Evolutionary conservation across 2,797 vertebrate genomes (phyloP).

Genomic region (Lacerta agilis): DNA sequence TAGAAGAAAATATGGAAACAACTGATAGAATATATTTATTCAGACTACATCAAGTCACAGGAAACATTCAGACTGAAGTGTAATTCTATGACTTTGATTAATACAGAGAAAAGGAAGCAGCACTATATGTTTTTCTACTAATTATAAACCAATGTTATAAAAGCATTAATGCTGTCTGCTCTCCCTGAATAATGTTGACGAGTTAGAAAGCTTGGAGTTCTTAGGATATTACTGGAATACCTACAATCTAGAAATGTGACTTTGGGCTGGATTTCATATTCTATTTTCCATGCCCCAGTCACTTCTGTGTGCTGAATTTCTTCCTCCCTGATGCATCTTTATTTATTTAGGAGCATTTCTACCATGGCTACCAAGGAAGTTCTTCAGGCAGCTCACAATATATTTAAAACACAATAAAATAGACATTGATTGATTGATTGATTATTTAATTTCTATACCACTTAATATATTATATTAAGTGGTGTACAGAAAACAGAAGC

Average conservation of each 20-base stretch:
- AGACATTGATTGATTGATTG: too few relatives aligned
- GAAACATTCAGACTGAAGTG: slow-evolving; percentile 43
- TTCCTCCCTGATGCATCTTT: not conserved
- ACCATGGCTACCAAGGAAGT: too few relatives aligned
- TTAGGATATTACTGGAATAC: not conserved
- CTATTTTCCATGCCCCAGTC: not conserved
- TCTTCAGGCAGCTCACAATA: not conserved
- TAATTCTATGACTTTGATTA: slow-evolving; percentile 37
- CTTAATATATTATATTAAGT: too few relatives aligned
- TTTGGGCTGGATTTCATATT: too few relatives aligned
- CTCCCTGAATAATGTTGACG: not conserved
- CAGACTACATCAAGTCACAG: not conserved
- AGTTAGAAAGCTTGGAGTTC: not conserved
- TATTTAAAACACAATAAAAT: too few relatives aligned
- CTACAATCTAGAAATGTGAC: not conserved
- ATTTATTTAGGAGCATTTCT: too few relatives aligned
- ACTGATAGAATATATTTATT: slow-evolving; percentile 24
- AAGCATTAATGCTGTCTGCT: not conserved
- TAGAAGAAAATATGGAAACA: slow-evolving; percentile 52
- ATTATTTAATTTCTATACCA: too few relatives aligned
- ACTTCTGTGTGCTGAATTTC: not conserved
- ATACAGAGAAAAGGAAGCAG: not conserved
- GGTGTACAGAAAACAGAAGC: too few relatives aligned
- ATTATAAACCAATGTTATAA: not conserved
- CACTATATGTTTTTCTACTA: not conserved